Percentiles rank a stretch among this genome's conserved stretches.
Evolutionary conservation across 2,888 invertebrate species (phyloP).

Genomic region (Lamellibrachia columna): DNA sequence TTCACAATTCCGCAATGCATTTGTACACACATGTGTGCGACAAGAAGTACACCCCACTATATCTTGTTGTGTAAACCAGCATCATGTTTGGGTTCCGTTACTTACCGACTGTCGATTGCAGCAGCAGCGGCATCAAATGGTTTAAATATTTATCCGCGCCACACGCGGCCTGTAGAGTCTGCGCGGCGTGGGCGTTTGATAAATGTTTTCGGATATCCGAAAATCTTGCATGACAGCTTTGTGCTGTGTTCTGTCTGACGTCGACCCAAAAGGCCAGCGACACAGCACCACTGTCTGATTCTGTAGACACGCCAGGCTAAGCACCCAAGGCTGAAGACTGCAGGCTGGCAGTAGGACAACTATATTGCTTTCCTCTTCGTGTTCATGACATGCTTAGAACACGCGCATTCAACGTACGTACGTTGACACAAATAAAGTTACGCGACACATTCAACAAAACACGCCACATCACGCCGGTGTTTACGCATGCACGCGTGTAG

Average conservation of each 20-base stretch:
- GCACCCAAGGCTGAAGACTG: background rate
- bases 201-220: constrained; percentile 5
- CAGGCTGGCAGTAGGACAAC: background rate
- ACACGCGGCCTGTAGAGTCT: background rate
- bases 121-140: background rate
- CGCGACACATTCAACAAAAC: constrained; percentile 7
- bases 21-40: background rate
- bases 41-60: background rate
- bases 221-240: background rate
- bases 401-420: background rate
- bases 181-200: background rate
- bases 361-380: background rate
- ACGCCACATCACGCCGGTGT: background rate
- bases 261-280: background rate
- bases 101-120: background rate
- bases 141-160: background rate
- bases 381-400: background rate
- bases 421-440: background rate
- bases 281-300: background rate
- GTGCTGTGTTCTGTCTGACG: background rate
- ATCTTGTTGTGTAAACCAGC: background rate
- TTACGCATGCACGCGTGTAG: background rate
- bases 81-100: background rate
- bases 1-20: background rate
- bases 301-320: background rate